Base-by-base conservation (phyloP, 2,113 vertebrate genomes). In the Bambusicola thoracicus region DNA sequence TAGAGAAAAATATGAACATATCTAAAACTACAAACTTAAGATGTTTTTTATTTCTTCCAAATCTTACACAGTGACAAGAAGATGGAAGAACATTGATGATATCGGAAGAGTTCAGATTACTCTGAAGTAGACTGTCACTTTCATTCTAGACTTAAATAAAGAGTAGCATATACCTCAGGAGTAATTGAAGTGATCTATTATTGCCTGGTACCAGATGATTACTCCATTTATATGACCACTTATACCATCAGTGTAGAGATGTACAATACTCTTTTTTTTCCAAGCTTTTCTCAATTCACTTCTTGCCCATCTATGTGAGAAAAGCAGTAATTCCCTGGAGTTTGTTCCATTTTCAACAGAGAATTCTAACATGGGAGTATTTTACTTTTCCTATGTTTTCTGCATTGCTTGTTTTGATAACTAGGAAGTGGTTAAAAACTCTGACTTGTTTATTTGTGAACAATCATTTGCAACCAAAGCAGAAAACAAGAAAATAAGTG, bases 61-160 rank as follows among this genome's bases (percentile, higher is more conserved):
- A 81, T 10, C 11, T 59, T 83, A 63, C 36, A 3, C 43, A 72
- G 7, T 86, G 30, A 81, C 58, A 94, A 59, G 66, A 59, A 89
- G 76, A 78, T 78, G 62, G 79, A 93, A 89, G 40, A 65, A 40
- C 29, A 51, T 4, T 22, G 20, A 59, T 85, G 19, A 0, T 48
- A 85, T 65, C 51, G 85, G 48, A 84, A 68, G 38, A 93, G 87
- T 87, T 79, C 48, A 46, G 48, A 81, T 87, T 84, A 30, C 66
- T 81, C 6, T n/a, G 29, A 22, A 58, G 11, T 43, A 58, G 29
- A 61, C 25, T 63, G 49, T 56, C 51, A 70, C 55, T 83, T 90
- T 90, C 59, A 49, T 81, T 83, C 76, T 70, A 34, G 32, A 34
- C 51, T 83, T 90, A 81, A 95, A 62, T 93, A 83, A 92, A 14